A percentile compares a stretch with the other conserved stretches of the same genome.
Conservation (phyloP, 2,888 invertebrate genomes). For the Hoplodrina blanda region DNA sequence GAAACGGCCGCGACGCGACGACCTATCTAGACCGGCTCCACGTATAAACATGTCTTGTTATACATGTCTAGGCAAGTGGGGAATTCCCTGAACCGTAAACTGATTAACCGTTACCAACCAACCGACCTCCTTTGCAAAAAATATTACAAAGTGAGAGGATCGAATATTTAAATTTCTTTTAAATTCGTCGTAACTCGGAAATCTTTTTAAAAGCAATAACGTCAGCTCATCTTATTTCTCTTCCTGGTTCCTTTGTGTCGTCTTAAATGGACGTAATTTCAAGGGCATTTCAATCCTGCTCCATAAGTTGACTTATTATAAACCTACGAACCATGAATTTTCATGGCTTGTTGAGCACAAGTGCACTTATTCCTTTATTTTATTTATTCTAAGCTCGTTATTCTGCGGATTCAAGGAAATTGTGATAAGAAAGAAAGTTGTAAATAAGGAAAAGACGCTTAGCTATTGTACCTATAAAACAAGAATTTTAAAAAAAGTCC, state of each 20-base stretch:
- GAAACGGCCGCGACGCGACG: no score
- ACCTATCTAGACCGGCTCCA: no score
- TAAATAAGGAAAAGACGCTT: background rate
- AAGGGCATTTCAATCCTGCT: background rate
- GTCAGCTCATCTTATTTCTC: background rate
- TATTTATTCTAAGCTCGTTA: background rate
- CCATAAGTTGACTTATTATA: no score
- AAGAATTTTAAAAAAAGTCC: background rate
- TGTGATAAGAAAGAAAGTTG: background rate
- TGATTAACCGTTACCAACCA: conserved; percentile 11
- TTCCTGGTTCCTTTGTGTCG: background rate
- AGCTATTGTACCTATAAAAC: background rate
- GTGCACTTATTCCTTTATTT: no score
- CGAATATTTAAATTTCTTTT: background rate
- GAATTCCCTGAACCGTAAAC: conserved; percentile 23
- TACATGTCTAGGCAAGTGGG: background rate
- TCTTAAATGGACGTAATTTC: background rate
- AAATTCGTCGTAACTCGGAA: no score
- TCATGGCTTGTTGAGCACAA: background rate
- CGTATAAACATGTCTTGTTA: no score
- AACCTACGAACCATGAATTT: background rate
- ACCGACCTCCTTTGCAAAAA: conserved; percentile 18
- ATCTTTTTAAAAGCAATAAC: background rate
- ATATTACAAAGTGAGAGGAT: background rate
- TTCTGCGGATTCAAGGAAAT: background rate